Evolutionary conservation across 2,797 vertebrate genomes (phyloP).

Genomic region (Mareca penelope): DNA sequence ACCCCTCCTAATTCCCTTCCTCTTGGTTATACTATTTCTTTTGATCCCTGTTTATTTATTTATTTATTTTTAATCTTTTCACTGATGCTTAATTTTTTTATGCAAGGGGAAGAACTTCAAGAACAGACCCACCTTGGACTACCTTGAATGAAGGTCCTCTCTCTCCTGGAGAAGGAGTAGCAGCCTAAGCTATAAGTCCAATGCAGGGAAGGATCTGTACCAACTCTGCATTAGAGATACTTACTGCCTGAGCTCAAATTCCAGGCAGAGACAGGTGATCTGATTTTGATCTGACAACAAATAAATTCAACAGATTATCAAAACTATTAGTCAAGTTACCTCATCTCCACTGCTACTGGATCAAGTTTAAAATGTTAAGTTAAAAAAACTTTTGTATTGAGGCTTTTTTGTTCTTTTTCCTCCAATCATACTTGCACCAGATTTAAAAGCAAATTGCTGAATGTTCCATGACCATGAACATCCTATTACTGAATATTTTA

Average conservation of each 20-base stretch:
- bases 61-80: neutral
- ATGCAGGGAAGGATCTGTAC: neutral
- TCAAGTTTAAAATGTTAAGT: neutral
- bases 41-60: neutral
- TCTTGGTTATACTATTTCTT: neutral
- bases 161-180: neutral
- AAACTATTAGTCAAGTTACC: neutral
- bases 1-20: neutral
- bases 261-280: neutral
- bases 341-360: neutral
- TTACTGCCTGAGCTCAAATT: neutral
- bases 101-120: neutral
- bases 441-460: neutral
- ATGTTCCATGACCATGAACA: neutral
- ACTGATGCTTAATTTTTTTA: neutral
- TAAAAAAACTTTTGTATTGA: neutral
- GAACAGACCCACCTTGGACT: neutral
- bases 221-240: rapidly evolving
- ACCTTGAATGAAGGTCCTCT: neutral
- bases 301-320: neutral
- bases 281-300: neutral
- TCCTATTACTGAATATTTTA: neutral
- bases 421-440: neutral
- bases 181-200: neutral
- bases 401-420: neutral